Conservation (phyloP, 2,888 invertebrate genomes). For the Mesoligia furuncula region DNA sequence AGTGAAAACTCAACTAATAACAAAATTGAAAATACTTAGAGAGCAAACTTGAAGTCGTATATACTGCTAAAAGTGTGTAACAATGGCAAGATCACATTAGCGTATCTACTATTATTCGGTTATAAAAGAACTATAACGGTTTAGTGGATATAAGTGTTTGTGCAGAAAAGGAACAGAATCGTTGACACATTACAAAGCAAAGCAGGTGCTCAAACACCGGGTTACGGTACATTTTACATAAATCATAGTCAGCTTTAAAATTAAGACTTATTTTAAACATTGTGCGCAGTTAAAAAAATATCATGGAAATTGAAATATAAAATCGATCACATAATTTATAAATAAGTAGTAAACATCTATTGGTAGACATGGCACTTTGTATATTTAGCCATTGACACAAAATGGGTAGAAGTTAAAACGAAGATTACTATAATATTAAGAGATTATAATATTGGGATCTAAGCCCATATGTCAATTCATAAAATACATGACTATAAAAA, state of each 20-base stretch:
- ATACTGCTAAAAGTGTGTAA: slow-evolving; percentile 66
- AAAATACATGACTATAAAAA: slow-evolving; percentile 65
- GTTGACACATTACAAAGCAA: slow-evolving; percentile 42
- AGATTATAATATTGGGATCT: slow-evolving; percentile 61
- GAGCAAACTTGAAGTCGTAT: slow-evolving; percentile 70
- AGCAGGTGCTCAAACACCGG: slow-evolving; percentile 31
- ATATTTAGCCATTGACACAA: slow-evolving; percentile 60
- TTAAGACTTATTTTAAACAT: slow-evolving; percentile 58
- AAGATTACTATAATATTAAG: slow-evolving; percentile 55
- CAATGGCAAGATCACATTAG: slow-evolving; percentile 76
- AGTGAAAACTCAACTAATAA: slow-evolving; percentile 75
- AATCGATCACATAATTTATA: slow-evolving; percentile 51
- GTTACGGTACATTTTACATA: slow-evolving; percentile 36
- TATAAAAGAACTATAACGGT: slow-evolving; percentile 39
- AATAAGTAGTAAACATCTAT: slow-evolving; percentile 50
- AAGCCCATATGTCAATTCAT: slow-evolving; percentile 56
- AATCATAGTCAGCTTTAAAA: slow-evolving; percentile 49
- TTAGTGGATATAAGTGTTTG: slow-evolving; percentile 59
- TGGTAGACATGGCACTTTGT: slow-evolving; percentile 70
- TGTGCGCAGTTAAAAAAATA: slow-evolving; percentile 63
- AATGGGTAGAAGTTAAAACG: slow-evolving; percentile 48
- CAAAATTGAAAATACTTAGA: slow-evolving; percentile 71
- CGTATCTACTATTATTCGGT: slow-evolving; percentile 60
- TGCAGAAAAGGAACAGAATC: slow-evolving; percentile 61
- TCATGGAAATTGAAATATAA: slow-evolving; percentile 48